Evolutionary conservation across 2,888 invertebrate species (phyloP), one percentile per base, ranked within the genome.

Genomic region (Rhagium mordax): DNA sequence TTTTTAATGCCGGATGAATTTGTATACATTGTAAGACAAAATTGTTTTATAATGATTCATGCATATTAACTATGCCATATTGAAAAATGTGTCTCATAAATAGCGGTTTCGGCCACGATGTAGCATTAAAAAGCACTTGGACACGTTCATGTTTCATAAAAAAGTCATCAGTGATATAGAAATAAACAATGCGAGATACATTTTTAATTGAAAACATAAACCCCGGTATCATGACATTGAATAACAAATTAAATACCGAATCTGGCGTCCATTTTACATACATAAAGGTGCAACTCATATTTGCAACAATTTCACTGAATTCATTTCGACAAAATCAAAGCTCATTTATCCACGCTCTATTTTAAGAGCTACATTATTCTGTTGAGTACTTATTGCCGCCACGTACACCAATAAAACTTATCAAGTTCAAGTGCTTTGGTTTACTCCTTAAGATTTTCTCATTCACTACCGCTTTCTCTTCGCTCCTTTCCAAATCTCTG

Each of bases 181-280:
- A 79, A 82, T 81, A 81, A 81, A 82, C 81, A 79, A 81, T 79
- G 74, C 76, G 74, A 80, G 80, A 82, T 83, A 80, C 80, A 82
- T 83, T 84, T 82, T 83, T 83, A 84, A 83, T 84, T 82, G 83
- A 82, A 84, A 82, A 81, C 81, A 82, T 82, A 82, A 82, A 83
- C 81, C 80, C 74, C 75, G 78, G 78, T 81, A 82, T 81, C 80
- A 78, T 78, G 77, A 75, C 78, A 80, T 77, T 78, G 77, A 79
- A 78, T 80, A 79, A 78, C 79, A 78, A 81, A 81, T 82, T 81
- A 82, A 82, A 82, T 78, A 80, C 76, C 81, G 78, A 78, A 80
- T 80, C 79, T 78, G 79, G 79, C 79, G 78, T 78, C 79, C 74
- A 77, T 80, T 77, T 74, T 69, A 59, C 57, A 21, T 47, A 27